Conservation (phyloP, 2,113 vertebrate species). For the Mola mola region DNA sequence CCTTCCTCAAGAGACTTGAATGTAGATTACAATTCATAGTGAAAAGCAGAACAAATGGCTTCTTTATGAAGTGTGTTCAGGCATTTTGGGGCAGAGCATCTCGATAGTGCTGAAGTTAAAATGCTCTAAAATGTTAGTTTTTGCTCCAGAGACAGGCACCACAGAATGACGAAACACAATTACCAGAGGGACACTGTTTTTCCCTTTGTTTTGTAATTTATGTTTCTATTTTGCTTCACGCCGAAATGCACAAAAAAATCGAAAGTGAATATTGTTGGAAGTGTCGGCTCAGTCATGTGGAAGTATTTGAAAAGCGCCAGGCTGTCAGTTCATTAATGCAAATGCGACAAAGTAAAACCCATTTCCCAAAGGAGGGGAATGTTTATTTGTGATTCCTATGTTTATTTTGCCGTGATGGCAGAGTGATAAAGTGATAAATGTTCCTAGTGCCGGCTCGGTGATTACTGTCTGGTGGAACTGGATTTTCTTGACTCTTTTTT, state of each 20-base stretch:
- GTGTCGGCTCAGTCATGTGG: background rate
- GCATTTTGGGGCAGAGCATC: background rate
- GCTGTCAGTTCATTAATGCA: slow-evolving; percentile 36
- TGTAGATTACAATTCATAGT: background rate
- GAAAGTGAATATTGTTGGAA: slow-evolving; percentile 13
- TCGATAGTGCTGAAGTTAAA: too few species aligned
- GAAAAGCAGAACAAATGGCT: slow-evolving; percentile 4
- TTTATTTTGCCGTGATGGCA: slow-evolving; percentile 23
- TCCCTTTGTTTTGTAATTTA: background rate
- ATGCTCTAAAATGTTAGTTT: too few species aligned
- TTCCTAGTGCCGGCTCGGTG: background rate
- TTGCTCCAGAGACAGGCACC: too few species aligned
- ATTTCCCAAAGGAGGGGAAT: background rate
- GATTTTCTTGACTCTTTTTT: background rate
- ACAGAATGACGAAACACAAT: background rate
- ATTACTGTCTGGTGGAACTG: slow-evolving; percentile 17
- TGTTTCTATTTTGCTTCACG: background rate
- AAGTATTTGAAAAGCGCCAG: slow-evolving; percentile 11
- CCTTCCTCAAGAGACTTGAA: background rate
- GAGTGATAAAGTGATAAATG: slow-evolving; percentile 23
- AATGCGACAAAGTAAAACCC: slow-evolving; percentile 20
- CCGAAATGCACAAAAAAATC: slow-evolving; percentile 18
- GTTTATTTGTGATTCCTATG: slow-evolving; percentile 18
- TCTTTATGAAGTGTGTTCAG: background rate
- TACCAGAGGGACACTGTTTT: background rate